A percentile compares a stretch with the other conserved stretches of the same genome.
Conservation (phyloP, 2,888 invertebrate genomes). For the Drosophila atripex region DNA sequence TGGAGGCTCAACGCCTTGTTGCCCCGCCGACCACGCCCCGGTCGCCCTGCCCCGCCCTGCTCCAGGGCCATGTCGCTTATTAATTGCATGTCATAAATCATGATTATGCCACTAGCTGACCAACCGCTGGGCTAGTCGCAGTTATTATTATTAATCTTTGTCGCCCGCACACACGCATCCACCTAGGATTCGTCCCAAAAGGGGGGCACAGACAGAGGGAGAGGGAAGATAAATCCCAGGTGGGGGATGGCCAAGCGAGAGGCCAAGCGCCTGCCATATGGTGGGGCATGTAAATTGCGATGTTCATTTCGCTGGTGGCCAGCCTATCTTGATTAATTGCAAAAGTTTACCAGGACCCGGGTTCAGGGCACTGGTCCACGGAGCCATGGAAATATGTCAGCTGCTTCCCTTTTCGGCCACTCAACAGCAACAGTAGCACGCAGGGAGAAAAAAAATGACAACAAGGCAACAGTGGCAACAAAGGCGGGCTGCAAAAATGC, state of each 20-base stretch:
- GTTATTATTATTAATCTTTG: conserved; percentile 79
- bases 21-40: conserved; percentile 18
- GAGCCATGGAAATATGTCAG: conserved; percentile 71
- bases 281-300: conserved; percentile 66
- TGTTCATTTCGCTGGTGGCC: conserved; percentile 46
- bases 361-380: conserved; percentile 29
- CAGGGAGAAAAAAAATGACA: background rate
- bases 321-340: conserved; percentile 77
- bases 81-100: conserved; percentile 80
- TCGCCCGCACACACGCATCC: conserved; percentile 55
- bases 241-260: conserved; percentile 7
- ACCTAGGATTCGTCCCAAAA: conserved; percentile 3
- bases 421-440: conserved; percentile 16
- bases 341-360: conserved; percentile 68
- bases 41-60: conserved; percentile 2
- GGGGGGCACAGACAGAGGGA: too few species aligned
- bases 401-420: conserved; percentile 53
- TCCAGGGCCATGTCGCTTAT: conserved; percentile 64
- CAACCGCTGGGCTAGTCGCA: conserved; percentile 75
- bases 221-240: background rate
- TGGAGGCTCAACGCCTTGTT: conserved; percentile 33
- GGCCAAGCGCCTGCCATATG: conserved; percentile 56
- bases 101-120: conserved; percentile 77
- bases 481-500: conserved; percentile 53
- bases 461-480: conserved; percentile 21